Evolutionary conservation across 2,888 invertebrate species (phyloP).

Genomic region (Caenorhabditis sp.): DNA sequence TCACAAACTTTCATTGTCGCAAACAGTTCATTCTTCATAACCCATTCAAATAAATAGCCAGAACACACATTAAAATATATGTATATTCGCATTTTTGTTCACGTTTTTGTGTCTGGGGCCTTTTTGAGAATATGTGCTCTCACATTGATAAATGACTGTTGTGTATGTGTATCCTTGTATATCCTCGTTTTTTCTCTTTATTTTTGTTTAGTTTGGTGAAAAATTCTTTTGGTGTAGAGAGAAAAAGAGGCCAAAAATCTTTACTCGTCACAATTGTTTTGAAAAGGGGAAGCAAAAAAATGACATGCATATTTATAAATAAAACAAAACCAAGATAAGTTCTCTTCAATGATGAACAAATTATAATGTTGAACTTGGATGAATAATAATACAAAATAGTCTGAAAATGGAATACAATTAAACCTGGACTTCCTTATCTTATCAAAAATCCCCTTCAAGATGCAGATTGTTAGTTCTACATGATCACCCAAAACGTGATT

Average conservation of each 20-base stretch:
- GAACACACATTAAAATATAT: not conserved
- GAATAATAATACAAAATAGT: too few species aligned
- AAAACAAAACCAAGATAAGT: not conserved
- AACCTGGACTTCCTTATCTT: too few species aligned
- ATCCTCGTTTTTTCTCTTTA: slow-evolving; percentile 1
- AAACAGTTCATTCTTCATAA: too few species aligned
- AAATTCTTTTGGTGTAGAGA: not conserved
- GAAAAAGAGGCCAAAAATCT: not conserved
- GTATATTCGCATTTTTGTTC: not conserved
- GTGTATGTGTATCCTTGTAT: slow-evolving; percentile 11
- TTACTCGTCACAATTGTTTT: not conserved
- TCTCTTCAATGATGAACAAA: too few species aligned
- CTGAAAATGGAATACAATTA: too few species aligned
- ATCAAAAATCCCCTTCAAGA: too few species aligned
- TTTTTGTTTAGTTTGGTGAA: slow-evolving; percentile 1
- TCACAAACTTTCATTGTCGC: too few species aligned
- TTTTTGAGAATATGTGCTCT: slow-evolving; percentile 20
- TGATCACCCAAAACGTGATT: too few species aligned
- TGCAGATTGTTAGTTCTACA: too few species aligned
- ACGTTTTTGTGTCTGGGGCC: not conserved
- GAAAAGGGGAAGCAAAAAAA: not conserved
- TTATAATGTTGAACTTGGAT: too few species aligned
- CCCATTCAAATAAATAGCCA: too few species aligned
- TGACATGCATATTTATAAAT: not conserved
- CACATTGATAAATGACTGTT: slow-evolving; percentile 42